Base-by-base conservation (phyloP, 2,888 invertebrate genomes). In the Lycocerus yunnanus region DNA sequence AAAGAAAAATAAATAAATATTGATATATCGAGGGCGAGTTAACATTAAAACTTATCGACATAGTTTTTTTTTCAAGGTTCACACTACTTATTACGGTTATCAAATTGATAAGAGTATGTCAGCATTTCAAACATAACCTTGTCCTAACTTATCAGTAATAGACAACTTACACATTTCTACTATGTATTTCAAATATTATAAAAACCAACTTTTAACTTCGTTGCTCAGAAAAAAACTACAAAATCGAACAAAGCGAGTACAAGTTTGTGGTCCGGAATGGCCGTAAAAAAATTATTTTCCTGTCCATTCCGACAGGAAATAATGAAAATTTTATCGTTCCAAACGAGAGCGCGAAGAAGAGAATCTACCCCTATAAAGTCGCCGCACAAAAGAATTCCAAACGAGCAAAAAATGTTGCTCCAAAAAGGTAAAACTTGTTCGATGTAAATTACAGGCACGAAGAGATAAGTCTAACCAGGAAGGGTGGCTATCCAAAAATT, bases 1-100 rank as follows among this genome's bases (percentile, higher is more conserved):
- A 63, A 63, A 13, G 20, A 63, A 63, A 63, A 63, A 63, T 63
- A 63, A 63, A 18, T 63, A 18, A 63, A 63, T 18, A 20, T 2
- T 6, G 18, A n/a, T 18, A 63, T 43, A 43, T 43, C 43, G 43
- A n/a, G 4, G n/a, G n/a, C n/a, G n/a, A 43, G 20, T 16, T 63
- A 63, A 20, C 61, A n/a, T 63, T 63, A 63, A 13, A 63, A 18
- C 18, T 60, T 18, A 63, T 63, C 18, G n/a, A 9, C 43, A 20
- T 18, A 20, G 61, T 63, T 63, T 63, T 16, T 21, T 60, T 15
- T 63, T 63, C 61, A 63, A 63, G 61, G 61, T 63, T 63, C n/a
- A 63, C 61, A 18, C 20, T 43, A 43, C 43, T 63, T 63, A 63
- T 63, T 63, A 63, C 61, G n/a, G 61, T 63, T 63, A 63, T 63